Evolutionary conservation across 2,113 vertebrate species (phyloP), one percentile per base, ranked within the genome.

Genomic region (Corythornis vintsioides): DNA sequence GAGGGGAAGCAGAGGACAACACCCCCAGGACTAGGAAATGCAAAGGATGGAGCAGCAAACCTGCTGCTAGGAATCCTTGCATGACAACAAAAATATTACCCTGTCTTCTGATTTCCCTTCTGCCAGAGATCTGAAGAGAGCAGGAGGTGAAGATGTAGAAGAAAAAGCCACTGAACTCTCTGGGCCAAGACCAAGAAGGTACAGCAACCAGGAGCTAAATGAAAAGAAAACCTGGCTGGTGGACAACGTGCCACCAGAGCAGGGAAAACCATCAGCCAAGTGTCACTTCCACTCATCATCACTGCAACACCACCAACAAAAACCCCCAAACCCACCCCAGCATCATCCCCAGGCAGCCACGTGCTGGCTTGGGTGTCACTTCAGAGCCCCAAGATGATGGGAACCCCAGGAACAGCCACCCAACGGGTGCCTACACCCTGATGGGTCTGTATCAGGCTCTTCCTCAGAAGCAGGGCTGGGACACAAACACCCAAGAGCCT

Each of bases 301-400:
- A 1, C 78, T 7, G 20, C 21, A 10, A 48, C 4, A n/a, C 60
- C 63, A 63, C 28, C n/a, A 48, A 42, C 35, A 17, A 40, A 31
- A 55, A 22, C 9, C 29, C 29, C 29, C 9, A 6, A 42, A 25
- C 7, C 1, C 14, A 45, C 19, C 17, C 17, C 33, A 4, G 42
- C 71, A 40, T 9, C 67, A 26, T 17, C 43, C 35, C 35, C n/a
- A 65, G 85, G 21, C 74, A 64, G 33, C 33, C 52, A 6, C 3
- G 9, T 1, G 0, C 5, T 38, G 12, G 3, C 1, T 3, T 0
- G 18, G 1, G 0, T 9, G 24, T 19, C 53, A 5, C 78, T 10
- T 2, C 18, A 57, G 89, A 81, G 80, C 52, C 0, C 0, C 3
- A 25, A 43, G 48, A 29, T 1, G 31, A 17, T 10, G 86, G 71